Evolutionary conservation across 2,888 invertebrate genomes (phyloP).

Genomic region (Drosophila affinis): DNA sequence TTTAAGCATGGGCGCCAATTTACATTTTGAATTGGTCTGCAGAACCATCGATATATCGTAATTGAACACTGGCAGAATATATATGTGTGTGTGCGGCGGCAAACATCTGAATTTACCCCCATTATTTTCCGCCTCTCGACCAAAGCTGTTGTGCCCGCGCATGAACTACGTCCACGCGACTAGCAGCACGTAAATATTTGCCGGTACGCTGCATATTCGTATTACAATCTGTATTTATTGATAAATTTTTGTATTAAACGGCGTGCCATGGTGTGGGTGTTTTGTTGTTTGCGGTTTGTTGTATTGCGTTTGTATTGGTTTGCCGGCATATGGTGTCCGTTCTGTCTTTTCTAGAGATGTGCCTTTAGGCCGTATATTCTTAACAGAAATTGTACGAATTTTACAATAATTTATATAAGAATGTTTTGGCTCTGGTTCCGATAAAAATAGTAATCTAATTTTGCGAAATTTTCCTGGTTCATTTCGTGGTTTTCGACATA

Average conservation of each 20-base stretch:
- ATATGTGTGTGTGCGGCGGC: neutral
- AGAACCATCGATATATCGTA: neutral
- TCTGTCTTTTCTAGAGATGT: constrained; percentile 3
- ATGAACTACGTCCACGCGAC: neutral
- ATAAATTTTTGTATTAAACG: constrained; percentile 42
- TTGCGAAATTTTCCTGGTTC: neutral
- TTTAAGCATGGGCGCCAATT: neutral
- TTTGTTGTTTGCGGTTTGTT: constrained; percentile 3
- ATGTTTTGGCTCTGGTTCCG: neutral
- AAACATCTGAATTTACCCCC: neutral
- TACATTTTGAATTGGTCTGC: neutral
- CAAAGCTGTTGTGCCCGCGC: neutral
- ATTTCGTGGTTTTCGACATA: neutral
- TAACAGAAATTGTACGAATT: neutral
- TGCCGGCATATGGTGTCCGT: constrained; percentile 70
- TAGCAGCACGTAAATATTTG: constrained; percentile 2
- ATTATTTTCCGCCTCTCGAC: neutral
- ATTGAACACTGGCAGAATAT: neutral
- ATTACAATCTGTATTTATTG: constrained; percentile 24
- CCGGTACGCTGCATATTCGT: constrained; percentile 10
- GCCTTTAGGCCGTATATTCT: neutral
- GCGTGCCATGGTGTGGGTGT: constrained; percentile 19
- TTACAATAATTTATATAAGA: neutral
- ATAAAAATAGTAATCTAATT: too few species aligned
- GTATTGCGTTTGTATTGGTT: constrained; percentile 28